These are phyloP conservation scores for Ursus arctos DNA, from an alignment of 2,113 vertebrate species.

Conservation along the genomic window DNA sequence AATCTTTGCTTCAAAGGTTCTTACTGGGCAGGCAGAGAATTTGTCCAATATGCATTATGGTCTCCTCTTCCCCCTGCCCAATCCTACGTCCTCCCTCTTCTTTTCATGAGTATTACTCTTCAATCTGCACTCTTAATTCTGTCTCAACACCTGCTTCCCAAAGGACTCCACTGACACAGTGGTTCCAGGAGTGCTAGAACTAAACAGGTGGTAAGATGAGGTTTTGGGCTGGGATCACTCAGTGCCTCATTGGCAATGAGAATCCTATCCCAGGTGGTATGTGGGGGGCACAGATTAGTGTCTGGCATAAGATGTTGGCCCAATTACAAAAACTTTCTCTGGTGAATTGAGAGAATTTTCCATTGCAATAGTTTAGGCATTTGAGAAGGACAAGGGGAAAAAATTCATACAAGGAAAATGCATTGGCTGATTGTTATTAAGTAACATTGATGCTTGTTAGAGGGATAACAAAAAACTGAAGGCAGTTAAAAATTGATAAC, in stretches of 20 bases:
- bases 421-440: conserved; percentile 52
- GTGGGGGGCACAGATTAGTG: neutral
- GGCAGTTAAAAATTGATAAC: conserved; percentile 37
- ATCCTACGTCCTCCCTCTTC: neutral
- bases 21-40: neutral
- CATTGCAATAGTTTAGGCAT: conserved; percentile 32
- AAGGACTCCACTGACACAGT: neutral
- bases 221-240: neutral
- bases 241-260: neutral
- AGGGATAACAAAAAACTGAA: conserved; percentile 25
- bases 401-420: neutral
- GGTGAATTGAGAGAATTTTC: conserved; percentile 42
- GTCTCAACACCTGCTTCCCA: neutral
- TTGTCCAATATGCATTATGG: neutral
- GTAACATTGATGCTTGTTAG: neutral
- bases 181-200: neutral
- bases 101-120: neutral
- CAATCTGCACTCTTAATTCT: conserved; percentile 25
- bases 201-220: conserved; percentile 27
- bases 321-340: conserved; percentile 2
- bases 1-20: neutral
- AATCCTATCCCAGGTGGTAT: neutral
- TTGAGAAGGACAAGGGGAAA: conserved; percentile 44
- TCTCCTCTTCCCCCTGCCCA: neutral
- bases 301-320: neutral